A percentile compares a stretch with the other conserved stretches of the same genome.
These are phyloP conservation scores for Empis livida DNA, from an alignment of 2,888 invertebrate species.

Conservation along the genomic window DNA sequence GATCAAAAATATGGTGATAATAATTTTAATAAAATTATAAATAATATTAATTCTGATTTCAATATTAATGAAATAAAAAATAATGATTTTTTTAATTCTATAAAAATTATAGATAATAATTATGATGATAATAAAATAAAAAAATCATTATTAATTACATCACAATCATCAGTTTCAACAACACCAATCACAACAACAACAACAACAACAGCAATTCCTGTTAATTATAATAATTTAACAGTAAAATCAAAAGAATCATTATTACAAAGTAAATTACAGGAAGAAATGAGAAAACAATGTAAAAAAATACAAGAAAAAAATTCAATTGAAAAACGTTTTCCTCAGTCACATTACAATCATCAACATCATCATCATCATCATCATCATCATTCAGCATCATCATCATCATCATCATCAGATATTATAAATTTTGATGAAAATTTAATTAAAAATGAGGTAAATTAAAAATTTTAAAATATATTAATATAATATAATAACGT, in stretches of 20 bases:
- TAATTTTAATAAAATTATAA: no score
- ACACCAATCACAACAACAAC: neutral
- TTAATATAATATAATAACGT: no score
- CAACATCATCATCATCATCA: no score
- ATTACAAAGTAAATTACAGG: conserved; percentile 36
- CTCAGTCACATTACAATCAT: conserved; percentile 21
- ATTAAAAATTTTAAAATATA: no score
- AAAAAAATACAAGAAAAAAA: conserved; percentile 39
- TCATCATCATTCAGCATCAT: no score
- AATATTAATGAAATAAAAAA: neutral
- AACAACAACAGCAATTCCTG: neutral
- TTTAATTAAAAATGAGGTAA: no score
- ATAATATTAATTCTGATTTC: neutral
- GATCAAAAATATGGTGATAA: no score
- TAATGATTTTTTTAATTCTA: neutral
- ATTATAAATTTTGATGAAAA: no score
- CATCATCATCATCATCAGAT: no score
- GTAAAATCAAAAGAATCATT: neutral
- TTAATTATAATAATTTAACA: neutral
- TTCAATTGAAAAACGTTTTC: conserved; percentile 34
- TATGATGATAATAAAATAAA: no score
- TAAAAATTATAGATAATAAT: no score
- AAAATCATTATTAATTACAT: no score
- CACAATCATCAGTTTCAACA: neutral
- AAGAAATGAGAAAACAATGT: conserved; percentile 37